These are phyloP conservation scores for Sterrhoptilus dennistouni DNA, from an alignment of 2,113 vertebrate genomes.

Conservation along the genomic window DNA sequence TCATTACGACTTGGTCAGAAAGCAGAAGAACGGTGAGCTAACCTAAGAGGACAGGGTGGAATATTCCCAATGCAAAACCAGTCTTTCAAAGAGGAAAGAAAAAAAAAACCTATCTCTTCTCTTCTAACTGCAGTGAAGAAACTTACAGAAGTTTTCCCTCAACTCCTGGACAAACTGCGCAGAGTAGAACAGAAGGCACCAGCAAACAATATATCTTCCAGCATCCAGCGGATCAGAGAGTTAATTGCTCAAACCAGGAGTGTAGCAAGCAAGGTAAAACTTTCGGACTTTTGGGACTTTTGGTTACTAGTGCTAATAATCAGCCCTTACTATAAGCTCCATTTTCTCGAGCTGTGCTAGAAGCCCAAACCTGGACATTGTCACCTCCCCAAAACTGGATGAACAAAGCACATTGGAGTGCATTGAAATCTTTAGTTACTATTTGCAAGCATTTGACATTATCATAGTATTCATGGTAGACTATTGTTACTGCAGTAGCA, in stretches of 20 bases:
- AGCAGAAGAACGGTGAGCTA: background rate
- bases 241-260: conserved; percentile 95
- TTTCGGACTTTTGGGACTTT: background rate
- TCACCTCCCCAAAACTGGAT: background rate
- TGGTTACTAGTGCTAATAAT: background rate
- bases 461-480: background rate
- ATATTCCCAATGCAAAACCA: background rate
- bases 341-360: background rate
- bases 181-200: conserved; percentile 90
- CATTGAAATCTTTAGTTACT: background rate
- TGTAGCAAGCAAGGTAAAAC: conserved; percentile 92
- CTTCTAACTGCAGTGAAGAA: conserved; percentile 80
- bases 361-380: background rate
- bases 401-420: background rate
- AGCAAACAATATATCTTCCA: conserved; percentile 90
- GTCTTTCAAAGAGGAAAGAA: background rate
- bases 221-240: conserved; percentile 89
- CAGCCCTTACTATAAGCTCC: background rate
- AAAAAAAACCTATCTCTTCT: background rate
- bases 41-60: background rate
- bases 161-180: conserved; percentile 86
- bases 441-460: background rate
- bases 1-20: background rate
- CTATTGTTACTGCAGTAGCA: background rate
- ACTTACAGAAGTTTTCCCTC: conserved; percentile 85